Base-by-base conservation (phyloP, 2,888 invertebrate species). In the Lithophane semibrunnea region DNA sequence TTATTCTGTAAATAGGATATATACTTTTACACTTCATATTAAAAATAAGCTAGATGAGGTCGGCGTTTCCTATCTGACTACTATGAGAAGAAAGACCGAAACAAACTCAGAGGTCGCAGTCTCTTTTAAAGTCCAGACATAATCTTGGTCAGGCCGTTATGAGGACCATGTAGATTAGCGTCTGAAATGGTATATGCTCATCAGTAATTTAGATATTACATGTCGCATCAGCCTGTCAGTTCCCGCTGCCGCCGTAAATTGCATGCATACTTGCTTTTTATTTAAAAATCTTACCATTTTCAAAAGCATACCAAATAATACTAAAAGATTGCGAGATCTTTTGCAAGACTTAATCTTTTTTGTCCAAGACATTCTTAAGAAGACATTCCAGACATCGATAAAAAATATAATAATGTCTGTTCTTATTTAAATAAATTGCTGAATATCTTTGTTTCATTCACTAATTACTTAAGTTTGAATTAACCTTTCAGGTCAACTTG, bases 331-430 rank as follows among this genome's bases (percentile, higher is more conserved):
- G 2, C 16, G 2, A 73, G 12, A 44, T 60, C 1, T 42, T 47
- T 47, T 37, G n/a, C 29, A 60, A 60, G 16, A 29, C 47, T 18
- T 42, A 0, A 77, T n/a, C 1, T 60, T 29, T 61, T 52, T 54
- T 18, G 4, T 18, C 47, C 13, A 18, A 66, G n/a, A 24, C n/a
- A 52, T 65, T 82, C 24, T 42, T 60, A 9, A 24, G 37, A 56
- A 16, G 52, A 49, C 16, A 60, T 77, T 70, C 54, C 70, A 66
- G 61, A 63, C 47, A 47, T 37, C 16, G 54, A 64, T n/a, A 37
- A 54, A 66, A 70, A 47, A 65, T 56, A 56, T 29, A n/a, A 77
- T 49, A 64, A 64, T 5, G 63, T 66, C 56, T 24, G 16, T 81
- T n/a, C 63, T 80, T 56, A 44, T 67, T 52, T 16, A 52, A 63